A percentile compares a stretch with the other conserved stretches of the same genome.
Evolutionary conservation across 2,888 invertebrate genomes (phyloP).

Genomic region (Glaucopsyche alexis): DNA sequence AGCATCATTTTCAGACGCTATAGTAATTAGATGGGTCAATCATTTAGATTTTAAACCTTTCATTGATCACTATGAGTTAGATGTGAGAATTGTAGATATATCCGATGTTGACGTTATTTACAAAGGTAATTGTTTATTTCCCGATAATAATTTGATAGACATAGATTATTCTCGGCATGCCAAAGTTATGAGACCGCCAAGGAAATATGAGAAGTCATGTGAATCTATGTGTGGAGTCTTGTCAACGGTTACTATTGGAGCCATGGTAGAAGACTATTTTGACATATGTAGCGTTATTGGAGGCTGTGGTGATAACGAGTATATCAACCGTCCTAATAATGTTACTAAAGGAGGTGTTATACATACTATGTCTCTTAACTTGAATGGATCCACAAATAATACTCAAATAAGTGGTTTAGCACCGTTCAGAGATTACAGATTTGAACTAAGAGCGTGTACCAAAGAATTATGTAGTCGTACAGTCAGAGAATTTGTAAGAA

Average conservation of each 20-base stretch:
- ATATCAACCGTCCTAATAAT: slow-evolving; percentile 47
- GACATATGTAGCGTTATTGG: slow-evolving; percentile 56
- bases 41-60: slow-evolving; percentile 58
- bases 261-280: slow-evolving; percentile 60
- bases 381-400: slow-evolving; percentile 47
- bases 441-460: slow-evolving; percentile 62
- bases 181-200: slow-evolving; percentile 60
- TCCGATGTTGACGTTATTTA: slow-evolving; percentile 45
- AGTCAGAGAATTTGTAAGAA: slow-evolving; percentile 57
- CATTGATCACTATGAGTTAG: slow-evolving; percentile 61
- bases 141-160: slow-evolving; percentile 47
- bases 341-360: slow-evolving; percentile 50
- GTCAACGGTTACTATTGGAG: slow-evolving; percentile 54
- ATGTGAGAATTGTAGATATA: slow-evolving; percentile 59
- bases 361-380: slow-evolving; percentile 51
- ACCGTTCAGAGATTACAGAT: slow-evolving; percentile 66
- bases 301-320: slow-evolving; percentile 50
- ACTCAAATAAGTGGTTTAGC: slow-evolving; percentile 58
- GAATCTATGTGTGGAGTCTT: slow-evolving; percentile 63
- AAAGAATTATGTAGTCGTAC: slow-evolving; percentile 57
- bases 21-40: slow-evolving; percentile 63
- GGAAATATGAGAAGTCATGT: slow-evolving; percentile 58
- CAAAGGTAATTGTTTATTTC: slow-evolving; percentile 55
- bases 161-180: slow-evolving; percentile 57
- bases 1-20: slow-evolving; percentile 51